Base-by-base conservation (phyloP, 1,140 invertebrate species). In the Aporrectodea caliginosa region DNA sequence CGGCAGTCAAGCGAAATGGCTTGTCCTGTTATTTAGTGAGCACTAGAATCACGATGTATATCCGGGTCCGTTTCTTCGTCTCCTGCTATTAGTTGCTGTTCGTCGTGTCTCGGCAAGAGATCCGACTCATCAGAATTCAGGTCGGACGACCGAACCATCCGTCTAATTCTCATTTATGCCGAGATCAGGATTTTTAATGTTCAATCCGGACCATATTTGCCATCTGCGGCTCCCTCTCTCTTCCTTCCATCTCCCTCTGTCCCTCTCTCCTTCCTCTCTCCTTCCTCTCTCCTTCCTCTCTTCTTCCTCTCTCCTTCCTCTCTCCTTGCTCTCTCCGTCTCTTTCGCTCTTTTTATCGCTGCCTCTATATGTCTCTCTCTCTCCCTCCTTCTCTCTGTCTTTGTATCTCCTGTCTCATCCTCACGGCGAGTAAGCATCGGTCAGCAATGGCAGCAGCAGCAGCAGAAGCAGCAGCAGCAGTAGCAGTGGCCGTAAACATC, bases 81-180 rank as follows among this genome's bases (percentile, higher is more conserved):
- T 58, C 22, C 43, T 58, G 43, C 43, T 58, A 58, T 58, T 58
- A 58, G 43, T 58, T 22, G 43, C 22, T 22, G 43, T 22, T 22
- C 43, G 43, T 6, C 43, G 43, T 58, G 43, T 58, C 43, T 22
- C 43, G 43, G 43, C 43, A 58, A 58, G 43, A 6, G 43, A 22
- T 22, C 6, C 6, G 43, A 22, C 43, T 58, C 43, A 58, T 58
- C 43, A 22, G 43, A 22, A 58, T 58, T 58, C 43, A 58, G 43
- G 43, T 58, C 43, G 43, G 43, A 22, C 43, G 43, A 58, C 43
- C 22, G 6, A 6, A 22, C n/a, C 43, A 22, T 58, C 43, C 43
- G 43, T 58, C 43, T 58, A 58, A 58, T 58, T 58, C 43, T 58
- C 43, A 58, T 58, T 58, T 58, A 58, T 58, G 43, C 43, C 43